Percentiles rank a stretch among this genome's conserved stretches.
These are phyloP conservation scores for Tragelaphus strepsiceros DNA, from an alignment of 2,113 vertebrate species.

Conservation along the genomic window DNA sequence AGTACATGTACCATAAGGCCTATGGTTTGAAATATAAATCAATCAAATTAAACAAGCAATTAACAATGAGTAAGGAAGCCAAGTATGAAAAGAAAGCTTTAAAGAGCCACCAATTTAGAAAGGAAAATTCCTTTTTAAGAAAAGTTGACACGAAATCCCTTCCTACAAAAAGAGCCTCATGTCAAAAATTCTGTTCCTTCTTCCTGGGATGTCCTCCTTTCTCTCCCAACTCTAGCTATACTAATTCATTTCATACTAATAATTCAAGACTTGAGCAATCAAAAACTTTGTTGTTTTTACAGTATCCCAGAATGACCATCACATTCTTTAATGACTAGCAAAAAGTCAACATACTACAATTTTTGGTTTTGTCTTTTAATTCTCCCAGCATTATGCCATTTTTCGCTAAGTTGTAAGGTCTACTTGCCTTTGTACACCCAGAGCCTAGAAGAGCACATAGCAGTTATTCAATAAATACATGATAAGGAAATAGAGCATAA, in stretches of 20 bases:
- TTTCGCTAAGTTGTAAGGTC: neutral
- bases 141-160: neutral
- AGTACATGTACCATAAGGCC: neutral
- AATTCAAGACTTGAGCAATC: neutral
- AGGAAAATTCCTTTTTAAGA: neutral
- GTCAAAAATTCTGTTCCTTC: slow-evolving; percentile 7
- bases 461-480: neutral
- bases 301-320: neutral
- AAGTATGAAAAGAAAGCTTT: neutral
- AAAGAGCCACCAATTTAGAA: neutral
- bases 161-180: neutral
- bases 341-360: neutral
- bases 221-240: neutral
- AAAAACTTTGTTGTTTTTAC: neutral
- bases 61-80: neutral
- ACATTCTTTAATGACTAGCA: neutral
- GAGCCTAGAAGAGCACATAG: neutral
- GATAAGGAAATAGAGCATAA: neutral
- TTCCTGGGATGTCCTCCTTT: neutral
- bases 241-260: neutral
- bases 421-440: neutral
- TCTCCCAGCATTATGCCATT: neutral
- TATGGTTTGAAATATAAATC: slow-evolving; percentile 9
- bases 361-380: neutral
- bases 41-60: slow-evolving; percentile 12